These are phyloP conservation scores for Acropora yongei DNA, from an alignment of 64 coral and sea anemone genomes.

Conservation along the genomic window DNA sequence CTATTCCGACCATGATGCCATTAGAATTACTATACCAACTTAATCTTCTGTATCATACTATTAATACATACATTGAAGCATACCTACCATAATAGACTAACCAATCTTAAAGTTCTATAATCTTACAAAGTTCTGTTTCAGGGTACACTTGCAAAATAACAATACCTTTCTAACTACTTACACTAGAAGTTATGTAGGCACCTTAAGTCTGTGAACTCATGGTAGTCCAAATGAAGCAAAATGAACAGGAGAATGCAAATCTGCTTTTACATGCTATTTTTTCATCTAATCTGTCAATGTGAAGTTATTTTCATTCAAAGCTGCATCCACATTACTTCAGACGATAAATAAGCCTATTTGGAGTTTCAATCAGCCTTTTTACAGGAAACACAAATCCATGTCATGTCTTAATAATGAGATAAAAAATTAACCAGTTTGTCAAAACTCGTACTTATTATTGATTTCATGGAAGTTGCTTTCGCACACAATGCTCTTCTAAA, in stretches of 20 bases:
- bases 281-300: background rate
- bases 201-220: background rate
- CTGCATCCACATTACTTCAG: background rate
- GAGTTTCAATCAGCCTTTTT: background rate
- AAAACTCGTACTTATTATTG: background rate
- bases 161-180: too few relatives aligned
- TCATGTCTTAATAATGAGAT: background rate
- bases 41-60: background rate
- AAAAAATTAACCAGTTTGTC: background rate
- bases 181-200: background rate
- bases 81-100: background rate
- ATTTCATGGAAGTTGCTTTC: background rate
- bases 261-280: background rate
- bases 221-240: background rate
- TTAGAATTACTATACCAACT: constrained; percentile 14
- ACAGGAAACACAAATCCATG: background rate
- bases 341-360: background rate
- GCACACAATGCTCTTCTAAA: background rate
- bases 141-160: too few relatives aligned
- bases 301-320: constrained; percentile 1
- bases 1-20: constrained; percentile 39
- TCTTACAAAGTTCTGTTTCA: too few relatives aligned
- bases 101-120: background rate
- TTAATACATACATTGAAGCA: background rate
- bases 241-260: background rate